These are phyloP conservation scores for Ephydatia muelleri DNA, from an alignment of 37 sponge, comb jelly and placozoan species.

Conservation along the genomic window DNA sequence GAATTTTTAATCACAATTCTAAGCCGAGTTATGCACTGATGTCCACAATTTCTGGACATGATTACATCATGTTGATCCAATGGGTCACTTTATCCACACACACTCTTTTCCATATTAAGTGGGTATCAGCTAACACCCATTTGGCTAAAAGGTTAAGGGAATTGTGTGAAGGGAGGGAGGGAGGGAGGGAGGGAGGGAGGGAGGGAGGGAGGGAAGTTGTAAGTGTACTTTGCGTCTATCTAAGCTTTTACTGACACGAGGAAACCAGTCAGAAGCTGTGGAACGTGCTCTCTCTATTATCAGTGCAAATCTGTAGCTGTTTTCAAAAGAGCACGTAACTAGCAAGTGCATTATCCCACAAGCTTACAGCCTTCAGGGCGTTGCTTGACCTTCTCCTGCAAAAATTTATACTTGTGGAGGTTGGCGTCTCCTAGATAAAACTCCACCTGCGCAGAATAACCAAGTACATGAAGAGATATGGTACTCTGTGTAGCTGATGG, in stretches of 20 bases:
- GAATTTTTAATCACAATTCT: too few relatives aligned
- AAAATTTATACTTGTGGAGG: conserved; percentile 51
- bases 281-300: too few relatives aligned
- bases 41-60: too few relatives aligned
- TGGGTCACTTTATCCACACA: too few relatives aligned
- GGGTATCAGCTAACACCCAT: background rate
- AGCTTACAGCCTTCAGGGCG: conserved; percentile 63
- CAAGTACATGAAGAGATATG: background rate
- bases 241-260: too few relatives aligned
- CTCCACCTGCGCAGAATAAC: conserved; percentile 62
- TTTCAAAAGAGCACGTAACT: background rate
- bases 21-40: too few relatives aligned
- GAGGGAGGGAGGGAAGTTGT: background rate
- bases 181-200: background rate
- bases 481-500: background rate
- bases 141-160: background rate
- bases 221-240: too few relatives aligned
- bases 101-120: too few relatives aligned
- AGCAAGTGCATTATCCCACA: background rate
- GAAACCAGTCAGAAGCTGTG: too few relatives aligned
- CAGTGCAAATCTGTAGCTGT: background rate
- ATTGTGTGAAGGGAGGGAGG: background rate
- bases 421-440: conserved; percentile 79
- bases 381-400: conserved; percentile 56
- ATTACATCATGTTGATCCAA: too few relatives aligned